These are phyloP conservation scores for Stenoptilia bipunctidactyla DNA, from an alignment of 2,888 invertebrate species.

Conservation along the genomic window DNA sequence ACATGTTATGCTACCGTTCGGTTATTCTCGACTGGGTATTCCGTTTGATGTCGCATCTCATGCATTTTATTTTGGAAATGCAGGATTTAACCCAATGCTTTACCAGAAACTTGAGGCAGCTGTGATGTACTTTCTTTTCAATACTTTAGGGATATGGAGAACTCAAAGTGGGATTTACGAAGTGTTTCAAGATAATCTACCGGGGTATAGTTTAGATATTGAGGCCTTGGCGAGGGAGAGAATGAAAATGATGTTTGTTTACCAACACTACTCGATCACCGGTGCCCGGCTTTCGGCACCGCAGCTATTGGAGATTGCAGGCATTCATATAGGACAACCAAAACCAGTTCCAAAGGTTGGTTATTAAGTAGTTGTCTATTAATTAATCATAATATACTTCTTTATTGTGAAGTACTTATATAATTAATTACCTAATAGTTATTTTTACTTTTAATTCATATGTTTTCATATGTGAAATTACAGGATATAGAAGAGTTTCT, in stretches of 20 bases:
- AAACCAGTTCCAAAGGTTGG: slow-evolving; percentile 35
- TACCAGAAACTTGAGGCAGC: slow-evolving; percentile 30
- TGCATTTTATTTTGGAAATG: slow-evolving; percentile 47
- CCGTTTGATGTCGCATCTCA: slow-evolving; percentile 60
- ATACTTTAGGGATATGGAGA: slow-evolving; percentile 24
- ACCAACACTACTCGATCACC: slow-evolving; percentile 72
- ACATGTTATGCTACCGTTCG: slow-evolving; percentile 57
- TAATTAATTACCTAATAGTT: no score
- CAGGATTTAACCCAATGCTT: slow-evolving; percentile 32
- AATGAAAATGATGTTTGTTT: slow-evolving; percentile 67
- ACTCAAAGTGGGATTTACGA: slow-evolving; percentile 36
- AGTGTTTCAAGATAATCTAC: slow-evolving; percentile 41
- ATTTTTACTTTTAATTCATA: no score
- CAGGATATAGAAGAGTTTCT: slow-evolving; percentile 73
- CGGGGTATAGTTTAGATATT: slow-evolving; percentile 50
- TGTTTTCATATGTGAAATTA: slow-evolving; percentile 22
- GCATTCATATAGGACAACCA: slow-evolving; percentile 49
- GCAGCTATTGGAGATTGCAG: slow-evolving; percentile 73
- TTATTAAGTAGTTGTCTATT: no score
- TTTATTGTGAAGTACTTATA: no score
- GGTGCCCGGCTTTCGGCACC: slow-evolving; percentile 63
- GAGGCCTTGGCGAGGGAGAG: slow-evolving; percentile 48
- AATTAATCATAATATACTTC: no score
- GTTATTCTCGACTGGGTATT: slow-evolving; percentile 49
- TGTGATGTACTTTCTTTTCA: slow-evolving; percentile 24